These are phyloP conservation scores for Drosophila borealis DNA, from an alignment of 2,888 invertebrate species.

Conservation along the genomic window DNA sequence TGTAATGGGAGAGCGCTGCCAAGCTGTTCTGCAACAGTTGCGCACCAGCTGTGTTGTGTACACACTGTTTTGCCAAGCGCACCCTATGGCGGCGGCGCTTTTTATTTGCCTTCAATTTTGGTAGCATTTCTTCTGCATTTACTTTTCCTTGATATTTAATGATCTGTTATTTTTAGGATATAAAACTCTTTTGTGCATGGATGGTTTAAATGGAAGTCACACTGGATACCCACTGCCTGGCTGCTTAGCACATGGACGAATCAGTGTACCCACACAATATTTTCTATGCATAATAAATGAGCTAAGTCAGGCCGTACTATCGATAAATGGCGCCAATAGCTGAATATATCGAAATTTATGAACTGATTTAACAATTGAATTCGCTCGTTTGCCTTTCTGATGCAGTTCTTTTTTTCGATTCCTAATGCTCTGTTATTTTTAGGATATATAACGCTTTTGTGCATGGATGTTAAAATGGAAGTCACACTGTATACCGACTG, in stretches of 20 bases:
- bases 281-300: too few relatives aligned
- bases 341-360: constrained; percentile 2
- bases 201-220: too few relatives aligned
- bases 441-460: too few relatives aligned
- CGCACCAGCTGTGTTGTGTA: constrained; percentile 3
- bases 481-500: too few relatives aligned
- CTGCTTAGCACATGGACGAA: background rate
- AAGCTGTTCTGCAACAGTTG: constrained; percentile 31
- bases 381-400: background rate
- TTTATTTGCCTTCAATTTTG: background rate
- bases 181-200: too few relatives aligned
- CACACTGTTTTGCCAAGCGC: constrained; percentile 20
- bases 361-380: background rate
- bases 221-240: too few relatives aligned
- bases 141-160: too few relatives aligned
- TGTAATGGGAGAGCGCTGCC: background rate
- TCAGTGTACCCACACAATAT: background rate
- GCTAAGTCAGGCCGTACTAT: background rate
- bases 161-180: too few relatives aligned
- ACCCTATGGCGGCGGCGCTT: background rate
- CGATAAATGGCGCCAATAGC: background rate
- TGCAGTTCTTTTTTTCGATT: background rate
- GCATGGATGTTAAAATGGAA: too few relatives aligned
- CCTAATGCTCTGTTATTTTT: too few relatives aligned
- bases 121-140: too few relatives aligned